Base-by-base conservation (phyloP, 2,113 vertebrate genomes). In the Muntiacus reevesi region DNA sequence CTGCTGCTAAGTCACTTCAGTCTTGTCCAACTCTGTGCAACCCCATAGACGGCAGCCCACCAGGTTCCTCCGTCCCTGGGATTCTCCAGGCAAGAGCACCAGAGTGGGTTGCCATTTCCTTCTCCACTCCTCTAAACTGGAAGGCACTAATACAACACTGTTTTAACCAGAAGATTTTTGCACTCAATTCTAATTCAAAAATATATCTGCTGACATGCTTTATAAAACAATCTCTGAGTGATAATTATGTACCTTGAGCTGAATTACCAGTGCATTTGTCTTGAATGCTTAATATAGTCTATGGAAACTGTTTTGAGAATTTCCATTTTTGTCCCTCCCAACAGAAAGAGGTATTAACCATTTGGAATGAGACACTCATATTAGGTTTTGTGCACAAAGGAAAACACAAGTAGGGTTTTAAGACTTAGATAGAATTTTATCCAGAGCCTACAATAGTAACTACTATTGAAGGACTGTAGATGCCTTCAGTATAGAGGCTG, bases 111-210 rank as follows among this genome's bases (percentile, higher is more conserved):
- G 64, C 64, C 19, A 71, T 71, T 36, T 19, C 64, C 64, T 36
- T 71, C n/a, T 71, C 67, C 19, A 40, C 74, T 97, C 67, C 91
- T 98, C 88, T 96, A 84, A 95, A 98, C 96, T 50, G 27, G 81
- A 96, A 94, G 76, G 81, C 79, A 97, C 13, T 98, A 97, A 87
- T 74, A n/a, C 40, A 97, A 40, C 17, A 43, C 74, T 92, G 95
- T 98, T 98, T 97, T 97, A 98, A 94, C 95, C 91, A 85, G 55
- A 94, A 96, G 79, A 87, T 97, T 98, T 98, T 98, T 94, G 97
- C 97, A 97, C 95, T 97, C 85, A 94, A 8, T 91, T 98, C 95
- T 94, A 96, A 8, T 0, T 96, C 36, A 85, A 43, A 96, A 98
- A 89, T 93, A 12, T 43, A 90, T 90, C 21, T 83, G 36, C 45